Conservation (phyloP, 2,797 vertebrate species). For the Chelonia mydas region DNA sequence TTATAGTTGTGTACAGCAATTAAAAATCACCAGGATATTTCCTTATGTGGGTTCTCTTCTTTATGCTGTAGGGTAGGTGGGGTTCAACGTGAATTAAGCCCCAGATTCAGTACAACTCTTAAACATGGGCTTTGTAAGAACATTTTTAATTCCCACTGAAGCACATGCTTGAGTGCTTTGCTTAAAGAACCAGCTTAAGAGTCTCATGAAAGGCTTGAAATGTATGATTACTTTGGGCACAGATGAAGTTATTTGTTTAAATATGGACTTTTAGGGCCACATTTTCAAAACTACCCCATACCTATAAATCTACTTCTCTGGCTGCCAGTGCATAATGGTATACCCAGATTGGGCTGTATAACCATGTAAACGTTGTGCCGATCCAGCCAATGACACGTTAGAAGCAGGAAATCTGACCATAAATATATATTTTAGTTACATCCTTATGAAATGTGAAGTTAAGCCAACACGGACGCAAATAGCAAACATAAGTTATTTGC, state of each 20-base stretch:
- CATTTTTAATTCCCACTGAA: not conserved
- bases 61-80: not conserved
- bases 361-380: accelerated
- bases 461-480: not conserved
- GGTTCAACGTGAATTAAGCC: not conserved
- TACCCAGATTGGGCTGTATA: not conserved
- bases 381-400: not conserved
- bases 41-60: not conserved
- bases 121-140: not conserved
- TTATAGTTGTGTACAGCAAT: not conserved
- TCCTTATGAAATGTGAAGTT: not conserved
- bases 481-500: not conserved
- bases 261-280: accelerated
- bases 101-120: not conserved
- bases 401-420: not conserved
- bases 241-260: not conserved
- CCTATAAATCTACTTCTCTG: accelerated
- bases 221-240: too few relatives aligned
- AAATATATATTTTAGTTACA: not conserved
- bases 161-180: accelerated
- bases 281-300: accelerated
- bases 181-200: not conserved
- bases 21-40: not conserved
- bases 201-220: not conserved
- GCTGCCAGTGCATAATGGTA: accelerated